A percentile compares a stretch with the other conserved stretches of the same genome.
phyloP scores from a whole-genome alignment of 2,888 invertebrate species.

The Eledone cirrhosa region DNA sequence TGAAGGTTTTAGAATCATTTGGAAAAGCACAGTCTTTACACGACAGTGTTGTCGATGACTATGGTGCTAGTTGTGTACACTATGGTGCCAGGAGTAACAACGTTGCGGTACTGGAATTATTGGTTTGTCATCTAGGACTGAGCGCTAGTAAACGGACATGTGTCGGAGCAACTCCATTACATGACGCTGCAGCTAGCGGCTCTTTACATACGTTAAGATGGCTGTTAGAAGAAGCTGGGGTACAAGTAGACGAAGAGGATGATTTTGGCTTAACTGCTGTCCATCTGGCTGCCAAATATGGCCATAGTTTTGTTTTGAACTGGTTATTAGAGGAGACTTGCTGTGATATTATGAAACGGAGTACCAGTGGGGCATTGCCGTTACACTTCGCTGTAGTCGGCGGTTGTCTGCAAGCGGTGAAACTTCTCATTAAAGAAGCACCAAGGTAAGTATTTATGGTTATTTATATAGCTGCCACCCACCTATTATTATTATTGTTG shows the following conservation, averaged over 20 bases:
- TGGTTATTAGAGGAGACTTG: conserved; percentile 73
- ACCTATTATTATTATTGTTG: too few relatives aligned
- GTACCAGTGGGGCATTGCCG: conserved; percentile 74
- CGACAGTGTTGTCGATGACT: conserved; percentile 50
- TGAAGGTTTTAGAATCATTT: conserved; percentile 17
- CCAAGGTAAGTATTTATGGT: conserved; percentile 47
- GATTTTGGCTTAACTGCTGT: conserved; percentile 63
- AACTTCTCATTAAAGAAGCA: conserved; percentile 69
- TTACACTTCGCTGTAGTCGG: conserved; percentile 88
- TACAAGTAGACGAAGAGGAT: conserved; percentile 61
- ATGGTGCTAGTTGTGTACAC: conserved; percentile 64
- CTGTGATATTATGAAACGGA: conserved; percentile 71
- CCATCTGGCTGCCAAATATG: conserved; percentile 69
- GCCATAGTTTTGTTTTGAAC: conserved; percentile 70
- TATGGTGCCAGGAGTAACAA: conserved; percentile 65
- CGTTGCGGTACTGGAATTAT: conserved; percentile 55
- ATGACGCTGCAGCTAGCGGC: conserved; percentile 67
- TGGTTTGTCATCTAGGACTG: conserved; percentile 55
- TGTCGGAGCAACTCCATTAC: conserved; percentile 65
- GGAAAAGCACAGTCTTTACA: conserved; percentile 14
- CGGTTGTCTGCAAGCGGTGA: conserved; percentile 86
- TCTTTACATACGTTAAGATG: conserved; percentile 61
- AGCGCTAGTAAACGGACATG: conserved; percentile 42
- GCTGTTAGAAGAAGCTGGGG: conserved; percentile 54
- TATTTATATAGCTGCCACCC: neutral